phyloP scores from a whole-genome alignment of 2,888 invertebrate genomes.

The Philopedon plagiatum region DNA sequence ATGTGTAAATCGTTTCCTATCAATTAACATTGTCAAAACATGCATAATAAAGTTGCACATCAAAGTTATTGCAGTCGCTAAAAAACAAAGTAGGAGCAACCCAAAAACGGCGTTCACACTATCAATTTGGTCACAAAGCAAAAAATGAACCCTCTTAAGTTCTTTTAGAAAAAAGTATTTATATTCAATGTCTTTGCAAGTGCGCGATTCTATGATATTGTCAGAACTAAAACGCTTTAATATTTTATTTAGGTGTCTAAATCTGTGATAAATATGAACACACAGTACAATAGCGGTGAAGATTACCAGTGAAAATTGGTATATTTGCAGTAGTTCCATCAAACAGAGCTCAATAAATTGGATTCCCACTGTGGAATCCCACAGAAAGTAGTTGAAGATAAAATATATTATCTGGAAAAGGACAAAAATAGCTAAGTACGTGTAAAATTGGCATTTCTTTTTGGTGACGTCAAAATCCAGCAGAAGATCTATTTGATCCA shows the following conservation, averaged over 20 bases:
- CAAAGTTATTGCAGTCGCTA: neutral
- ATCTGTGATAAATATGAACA: conserved; percentile 6
- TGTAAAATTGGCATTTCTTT: conserved; percentile 1
- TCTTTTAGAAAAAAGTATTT: conserved; percentile 1
- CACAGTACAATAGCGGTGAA: neutral
- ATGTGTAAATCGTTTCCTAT: neutral
- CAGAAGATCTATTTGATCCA: conserved; percentile 15
- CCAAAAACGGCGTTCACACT: conserved; percentile 7
- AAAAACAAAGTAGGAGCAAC: neutral
- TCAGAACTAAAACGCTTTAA: neutral
- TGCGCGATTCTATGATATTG: neutral
- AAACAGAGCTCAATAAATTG: neutral
- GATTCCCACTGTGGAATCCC: neutral
- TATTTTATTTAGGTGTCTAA: neutral
- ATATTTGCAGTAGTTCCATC: neutral
- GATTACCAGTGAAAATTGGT: conserved; percentile 6
- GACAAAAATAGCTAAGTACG: neutral
- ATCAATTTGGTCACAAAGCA: conserved; percentile 9
- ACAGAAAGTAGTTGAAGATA: neutral
- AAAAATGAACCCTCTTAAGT: conserved; percentile 4
- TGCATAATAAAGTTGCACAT: conserved; percentile 5
- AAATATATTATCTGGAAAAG: conserved; percentile 5
- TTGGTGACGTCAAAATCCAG: conserved; percentile 1
- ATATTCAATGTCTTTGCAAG: neutral
- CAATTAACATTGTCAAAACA: conserved; percentile 3